Percentiles rank a stretch among this genome's conserved stretches.
These are phyloP conservation scores for Heteromormyrus szaboi DNA, from an alignment of 2,797 vertebrate genomes.

Conservation along the genomic window DNA sequence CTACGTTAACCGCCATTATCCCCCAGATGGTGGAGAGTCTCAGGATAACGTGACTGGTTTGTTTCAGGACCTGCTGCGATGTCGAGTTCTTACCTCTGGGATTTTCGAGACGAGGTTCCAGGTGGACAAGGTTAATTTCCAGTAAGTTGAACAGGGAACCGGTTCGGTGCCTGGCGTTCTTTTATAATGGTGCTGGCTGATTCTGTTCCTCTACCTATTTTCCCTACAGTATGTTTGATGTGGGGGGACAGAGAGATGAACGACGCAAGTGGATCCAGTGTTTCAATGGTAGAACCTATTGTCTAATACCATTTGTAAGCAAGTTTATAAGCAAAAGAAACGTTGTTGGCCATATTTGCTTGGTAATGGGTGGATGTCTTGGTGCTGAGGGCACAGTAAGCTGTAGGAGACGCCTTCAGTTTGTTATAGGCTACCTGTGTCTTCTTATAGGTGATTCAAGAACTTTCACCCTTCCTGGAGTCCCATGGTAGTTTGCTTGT, in stretches of 20 bases:
- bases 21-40: neutral
- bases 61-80: constrained; percentile 84
- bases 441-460: neutral
- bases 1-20: neutral
- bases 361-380: neutral
- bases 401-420: neutral
- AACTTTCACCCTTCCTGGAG: neutral
- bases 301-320: neutral
- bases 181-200: neutral
- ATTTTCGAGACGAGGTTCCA: constrained; percentile 98
- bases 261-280: constrained; percentile 99
- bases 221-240: constrained; percentile 88
- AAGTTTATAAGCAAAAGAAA: neutral
- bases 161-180: neutral
- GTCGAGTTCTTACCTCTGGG: constrained; percentile 93
- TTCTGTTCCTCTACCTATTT: neutral
- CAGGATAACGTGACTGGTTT: neutral
- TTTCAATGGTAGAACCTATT: constrained; percentile 81
- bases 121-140: constrained; percentile 98
- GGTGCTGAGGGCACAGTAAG: neutral
- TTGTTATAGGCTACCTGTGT: neutral
- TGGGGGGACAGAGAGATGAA: constrained; percentile 94
- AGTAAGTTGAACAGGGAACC: constrained; percentile 66
- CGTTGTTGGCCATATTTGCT: neutral
- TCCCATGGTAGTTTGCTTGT: neutral